phyloP scores from a whole-genome alignment of 2,797 vertebrate genomes.

The Dromococcyx pavoninus region DNA sequence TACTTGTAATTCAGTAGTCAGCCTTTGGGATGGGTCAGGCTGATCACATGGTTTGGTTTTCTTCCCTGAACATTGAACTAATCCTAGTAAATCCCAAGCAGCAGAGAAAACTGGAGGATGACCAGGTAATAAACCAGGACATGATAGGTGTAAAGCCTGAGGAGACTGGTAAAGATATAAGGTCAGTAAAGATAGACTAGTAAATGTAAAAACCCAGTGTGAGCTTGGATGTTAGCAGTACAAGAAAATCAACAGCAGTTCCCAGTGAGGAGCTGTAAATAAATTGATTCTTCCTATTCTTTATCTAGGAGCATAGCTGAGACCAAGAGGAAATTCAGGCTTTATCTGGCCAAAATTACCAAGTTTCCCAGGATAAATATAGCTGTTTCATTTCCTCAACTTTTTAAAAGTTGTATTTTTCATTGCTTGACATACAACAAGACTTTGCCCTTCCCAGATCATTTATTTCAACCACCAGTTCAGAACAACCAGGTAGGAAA shows the following conservation, averaged over 20 bases:
- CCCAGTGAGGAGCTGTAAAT: neutral
- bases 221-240: neutral
- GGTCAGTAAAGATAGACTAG: neutral
- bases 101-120: neutral
- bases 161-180: neutral
- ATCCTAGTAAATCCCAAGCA: neutral
- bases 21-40: neutral
- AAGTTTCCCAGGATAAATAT: neutral
- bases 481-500: neutral
- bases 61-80: neutral
- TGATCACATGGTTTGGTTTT: neutral
- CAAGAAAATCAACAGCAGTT: neutral
- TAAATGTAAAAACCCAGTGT: neutral
- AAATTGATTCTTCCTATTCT: neutral
- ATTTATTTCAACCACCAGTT: neutral
- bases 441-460: neutral
- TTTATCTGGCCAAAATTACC: neutral
- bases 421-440: neutral
- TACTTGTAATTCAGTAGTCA: conserved; percentile 2
- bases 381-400: neutral
- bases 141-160: neutral
- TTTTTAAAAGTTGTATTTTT: neutral
- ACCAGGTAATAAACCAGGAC: neutral
- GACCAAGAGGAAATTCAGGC: neutral
- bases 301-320: neutral